Evolutionary conservation across 2,113 vertebrate genomes (phyloP), one percentile per base, ranked within the genome.

Genomic region (Cyanocitta stelleri): DNA sequence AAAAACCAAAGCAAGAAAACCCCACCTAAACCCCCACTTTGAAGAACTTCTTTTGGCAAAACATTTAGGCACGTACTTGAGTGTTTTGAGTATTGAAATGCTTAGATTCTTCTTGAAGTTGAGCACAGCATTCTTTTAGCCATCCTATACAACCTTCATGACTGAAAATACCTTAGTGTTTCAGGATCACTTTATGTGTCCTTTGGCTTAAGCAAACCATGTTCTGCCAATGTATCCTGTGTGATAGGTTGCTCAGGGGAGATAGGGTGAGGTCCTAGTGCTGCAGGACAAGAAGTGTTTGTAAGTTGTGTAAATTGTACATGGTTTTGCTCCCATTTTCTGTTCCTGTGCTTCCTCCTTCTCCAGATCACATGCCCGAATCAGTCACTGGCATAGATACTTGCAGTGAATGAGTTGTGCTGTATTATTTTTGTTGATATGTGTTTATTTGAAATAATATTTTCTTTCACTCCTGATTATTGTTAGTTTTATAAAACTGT

Each of bases 311-410:
- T 76, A 32, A 76, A 56, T 80, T 68, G 33, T 10, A 24, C 6
- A 19, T 7, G 13, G 10, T 35, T 88, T 67, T 85, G 9, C 55
- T 88, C 24, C 33, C 1, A 0, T 87, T 85, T 89, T 89, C 48
- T 89, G 30, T 54, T 75, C 8, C 26, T 19, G 7, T 66, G 12
- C 62, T 87, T 85, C 43, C 10, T 85, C 2, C 37, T 81, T 9
- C 10, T 69, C 32, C 2, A 3, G 37, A 18, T 85, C 41, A 20
- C 6, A 4, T 0, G 0, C 14, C 18, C 27, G 5, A 46, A 13
- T 51, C 41, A 39, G 30, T 59, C 82, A 49, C 35, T 75, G 20
- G 24, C 84, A 48, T 35, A 55, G 39, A 30, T 19, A 39, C 10
- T 87, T 75, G 18, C 8, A 54, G 61, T 51, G 66, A 64, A 46